These are phyloP conservation scores for Tipula lateralis DNA, from an alignment of 2,888 invertebrate species.

Conservation along the genomic window DNA sequence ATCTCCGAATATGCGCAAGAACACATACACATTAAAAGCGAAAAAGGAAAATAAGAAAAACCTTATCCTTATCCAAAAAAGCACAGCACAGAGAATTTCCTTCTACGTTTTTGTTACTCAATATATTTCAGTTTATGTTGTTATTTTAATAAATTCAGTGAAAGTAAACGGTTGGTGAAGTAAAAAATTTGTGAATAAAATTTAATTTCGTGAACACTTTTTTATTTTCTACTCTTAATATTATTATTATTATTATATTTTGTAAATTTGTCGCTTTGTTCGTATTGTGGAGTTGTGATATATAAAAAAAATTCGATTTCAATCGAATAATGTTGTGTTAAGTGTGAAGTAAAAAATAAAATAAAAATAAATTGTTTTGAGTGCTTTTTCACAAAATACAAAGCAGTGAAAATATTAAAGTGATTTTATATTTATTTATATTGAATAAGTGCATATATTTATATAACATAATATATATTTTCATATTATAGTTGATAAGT, in stretches of 20 bases:
- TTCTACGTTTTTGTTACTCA: not conserved
- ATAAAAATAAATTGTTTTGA: not conserved
- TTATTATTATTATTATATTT: not conserved
- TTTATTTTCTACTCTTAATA: not conserved
- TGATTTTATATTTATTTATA: not conserved
- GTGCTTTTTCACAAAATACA: not conserved
- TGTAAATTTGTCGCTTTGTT: not conserved
- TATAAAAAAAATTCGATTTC: not conserved
- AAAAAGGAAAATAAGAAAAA: slow-evolving; percentile 1
- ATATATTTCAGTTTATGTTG: not conserved
- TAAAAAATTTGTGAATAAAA: not conserved
- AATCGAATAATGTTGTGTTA: not conserved
- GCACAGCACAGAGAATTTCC: not conserved
- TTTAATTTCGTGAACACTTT: not conserved
- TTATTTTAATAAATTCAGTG: slow-evolving; percentile 19
- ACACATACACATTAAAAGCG: not conserved
- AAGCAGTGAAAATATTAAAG: not conserved
- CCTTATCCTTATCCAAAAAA: not conserved
- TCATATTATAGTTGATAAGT: not conserved
- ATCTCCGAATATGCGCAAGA: not conserved
- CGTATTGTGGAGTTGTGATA: not conserved
- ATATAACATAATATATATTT: too few relatives aligned
- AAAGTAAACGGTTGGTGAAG: not conserved
- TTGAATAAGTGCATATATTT: not conserved
- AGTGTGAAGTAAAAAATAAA: not conserved